phyloP scores from a whole-genome alignment of 2,888 invertebrate genomes.

The Metallyticus violacea region DNA sequence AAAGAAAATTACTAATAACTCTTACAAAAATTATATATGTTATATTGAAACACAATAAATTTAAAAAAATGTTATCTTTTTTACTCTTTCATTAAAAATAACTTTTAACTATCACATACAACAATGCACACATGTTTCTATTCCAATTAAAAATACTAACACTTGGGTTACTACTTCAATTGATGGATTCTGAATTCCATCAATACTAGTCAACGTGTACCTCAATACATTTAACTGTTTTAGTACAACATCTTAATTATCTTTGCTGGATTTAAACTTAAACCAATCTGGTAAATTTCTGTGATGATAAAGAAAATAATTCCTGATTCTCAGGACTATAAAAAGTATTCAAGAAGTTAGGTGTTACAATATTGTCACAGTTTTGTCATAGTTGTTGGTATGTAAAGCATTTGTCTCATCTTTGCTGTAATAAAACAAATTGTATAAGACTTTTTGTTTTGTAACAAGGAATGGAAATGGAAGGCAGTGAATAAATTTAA shows the following conservation, averaged over 20 bases:
- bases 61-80: slow-evolving; percentile 11
- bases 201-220: slow-evolving; percentile 25
- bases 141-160: neutral
- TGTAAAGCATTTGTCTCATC: neutral
- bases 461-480: neutral
- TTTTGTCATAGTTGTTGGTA: neutral
- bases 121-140: neutral
- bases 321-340: neutral
- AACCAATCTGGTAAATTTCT: neutral
- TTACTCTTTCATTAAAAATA: slow-evolving; percentile 5
- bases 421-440: neutral
- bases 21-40: slow-evolving; percentile 3
- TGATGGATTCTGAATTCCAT: neutral
- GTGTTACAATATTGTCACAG: neutral
- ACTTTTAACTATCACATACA: neutral
- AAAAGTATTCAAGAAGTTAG: neutral
- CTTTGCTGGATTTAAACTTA: neutral
- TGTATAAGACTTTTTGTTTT: neutral
- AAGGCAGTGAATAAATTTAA: neutral
- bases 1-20: neutral
- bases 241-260: slow-evolving; percentile 22
- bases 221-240: slow-evolving; percentile 24
- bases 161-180: neutral
- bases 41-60: neutral
- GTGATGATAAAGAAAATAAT: neutral